Evolutionary conservation across 2,888 invertebrate species (phyloP).

Genomic region (Rhingia rostrata): DNA sequence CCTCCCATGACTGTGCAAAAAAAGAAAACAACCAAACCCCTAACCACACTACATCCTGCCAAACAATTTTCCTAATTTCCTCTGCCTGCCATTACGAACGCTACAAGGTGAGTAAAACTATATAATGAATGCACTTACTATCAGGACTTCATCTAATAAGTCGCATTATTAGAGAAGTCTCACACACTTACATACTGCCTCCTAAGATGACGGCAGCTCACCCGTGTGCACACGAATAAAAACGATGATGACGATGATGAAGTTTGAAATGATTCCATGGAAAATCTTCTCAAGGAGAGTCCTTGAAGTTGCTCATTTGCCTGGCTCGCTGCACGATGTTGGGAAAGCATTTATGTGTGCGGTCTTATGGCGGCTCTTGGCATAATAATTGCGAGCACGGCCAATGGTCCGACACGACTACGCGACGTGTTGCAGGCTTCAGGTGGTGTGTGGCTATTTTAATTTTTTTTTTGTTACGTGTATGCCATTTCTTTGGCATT

Average conservation of each 20-base stretch:
- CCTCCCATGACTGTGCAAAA: neutral
- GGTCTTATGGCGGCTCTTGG: slow-evolving; percentile 25
- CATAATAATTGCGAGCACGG: slow-evolving; percentile 50
- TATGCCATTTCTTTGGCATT: slow-evolving; percentile 21
- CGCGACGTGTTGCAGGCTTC: slow-evolving; percentile 22
- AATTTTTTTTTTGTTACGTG: slow-evolving; percentile 20
- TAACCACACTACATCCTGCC: neutral
- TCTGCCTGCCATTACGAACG: slow-evolving; percentile 38
- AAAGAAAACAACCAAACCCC: neutral
- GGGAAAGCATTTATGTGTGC: slow-evolving; percentile 26
- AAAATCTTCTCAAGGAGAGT: slow-evolving; percentile 57
- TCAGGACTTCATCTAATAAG: slow-evolving; percentile 64
- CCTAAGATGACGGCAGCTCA: slow-evolving; percentile 11
- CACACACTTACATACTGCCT: too few relatives aligned
- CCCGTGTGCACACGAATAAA: neutral
- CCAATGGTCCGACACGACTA: neutral
- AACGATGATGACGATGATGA: neutral
- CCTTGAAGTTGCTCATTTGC: slow-evolving; percentile 70
- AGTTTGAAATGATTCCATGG: slow-evolving; percentile 52
- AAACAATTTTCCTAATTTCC: slow-evolving; percentile 38
- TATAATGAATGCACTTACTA: slow-evolving; percentile 65
- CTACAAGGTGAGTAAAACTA: slow-evolving; percentile 33
- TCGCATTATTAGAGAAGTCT: slow-evolving; percentile 49
- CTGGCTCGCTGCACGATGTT: slow-evolving; percentile 44
- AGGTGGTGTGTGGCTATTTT: slow-evolving; percentile 44